Percentiles rank a stretch among this genome's conserved stretches.
phyloP scores from a whole-genome alignment of 2,797 vertebrate species.

The Antrozous pallidus region DNA sequence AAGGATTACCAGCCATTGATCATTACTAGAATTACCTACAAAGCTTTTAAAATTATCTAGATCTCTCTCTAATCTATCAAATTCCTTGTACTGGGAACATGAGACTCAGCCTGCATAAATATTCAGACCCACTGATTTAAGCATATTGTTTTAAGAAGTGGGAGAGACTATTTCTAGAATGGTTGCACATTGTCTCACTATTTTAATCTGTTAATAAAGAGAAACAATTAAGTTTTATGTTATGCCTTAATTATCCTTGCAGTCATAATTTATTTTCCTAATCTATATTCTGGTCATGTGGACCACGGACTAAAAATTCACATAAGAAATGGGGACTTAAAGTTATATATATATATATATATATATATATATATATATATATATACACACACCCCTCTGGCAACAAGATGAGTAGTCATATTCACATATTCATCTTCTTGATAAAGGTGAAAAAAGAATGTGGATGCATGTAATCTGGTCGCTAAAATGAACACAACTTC shows the following conservation, averaged over 20 bases:
- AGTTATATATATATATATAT: too few species aligned
- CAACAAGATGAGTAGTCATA: background rate
- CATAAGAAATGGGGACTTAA: background rate
- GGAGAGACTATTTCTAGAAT: background rate
- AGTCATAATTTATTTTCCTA: background rate
- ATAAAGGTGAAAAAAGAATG: background rate
- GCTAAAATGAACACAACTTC: background rate
- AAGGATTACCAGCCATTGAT: background rate
- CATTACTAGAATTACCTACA: background rate
- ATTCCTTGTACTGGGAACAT: background rate
- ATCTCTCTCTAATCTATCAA: rapidly evolving
- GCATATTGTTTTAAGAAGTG: background rate
- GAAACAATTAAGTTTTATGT: background rate
- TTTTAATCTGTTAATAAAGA: background rate
- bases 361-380: too few species aligned
- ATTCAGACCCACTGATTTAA: background rate
- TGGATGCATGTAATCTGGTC: background rate
- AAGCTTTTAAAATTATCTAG: background rate
- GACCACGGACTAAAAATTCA: background rate
- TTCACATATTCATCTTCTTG: background rate
- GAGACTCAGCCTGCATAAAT: background rate
- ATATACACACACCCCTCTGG: too few species aligned
- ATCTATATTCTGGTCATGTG: background rate
- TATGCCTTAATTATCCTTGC: background rate
- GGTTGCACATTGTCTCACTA: background rate